Percentiles rank a stretch among this genome's conserved stretches.
Evolutionary conservation across 2,797 vertebrate genomes (phyloP).

Genomic region (Lepilemur ruficaudatus): DNA sequence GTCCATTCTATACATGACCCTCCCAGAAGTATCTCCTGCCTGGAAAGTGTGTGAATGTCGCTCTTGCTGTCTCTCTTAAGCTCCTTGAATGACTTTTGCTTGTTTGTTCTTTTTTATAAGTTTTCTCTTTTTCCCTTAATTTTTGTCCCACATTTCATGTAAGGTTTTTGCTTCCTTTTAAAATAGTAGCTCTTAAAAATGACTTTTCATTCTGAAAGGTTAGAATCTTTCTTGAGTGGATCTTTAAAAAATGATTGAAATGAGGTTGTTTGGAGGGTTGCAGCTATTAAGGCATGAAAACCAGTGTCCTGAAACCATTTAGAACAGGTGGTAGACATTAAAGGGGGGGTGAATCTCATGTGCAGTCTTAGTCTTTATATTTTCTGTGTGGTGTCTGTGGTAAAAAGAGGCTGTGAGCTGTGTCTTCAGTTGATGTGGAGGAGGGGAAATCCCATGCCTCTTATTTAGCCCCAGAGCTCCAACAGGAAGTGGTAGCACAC

Average conservation of each 20-base stretch:
- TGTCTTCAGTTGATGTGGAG: slow-evolving; percentile 50
- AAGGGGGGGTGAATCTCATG: background rate
- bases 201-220: slow-evolving; percentile 38
- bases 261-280: background rate
- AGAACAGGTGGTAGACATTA: background rate
- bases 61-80: background rate
- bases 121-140: background rate
- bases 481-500: slow-evolving; percentile 52
- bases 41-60: background rate
- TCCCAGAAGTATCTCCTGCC: background rate
- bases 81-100: slow-evolving; percentile 17
- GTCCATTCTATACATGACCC: background rate
- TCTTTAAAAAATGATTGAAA: background rate
- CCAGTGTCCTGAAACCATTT: background rate
- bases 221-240: background rate
- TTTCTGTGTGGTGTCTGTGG: slow-evolving; percentile 52
- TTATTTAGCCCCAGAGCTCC: background rate
- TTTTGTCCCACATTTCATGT: slow-evolving; percentile 5
- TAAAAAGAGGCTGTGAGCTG: slow-evolving; percentile 28
- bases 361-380: slow-evolving; percentile 20
- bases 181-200: slow-evolving; percentile 38
- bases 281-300: background rate
- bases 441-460: slow-evolving; percentile 50
- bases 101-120: slow-evolving; percentile 13
- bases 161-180: slow-evolving; percentile 11